These are phyloP conservation scores for Tragulus kanchil DNA, from an alignment of 2,113 vertebrate species.

Conservation along the genomic window DNA sequence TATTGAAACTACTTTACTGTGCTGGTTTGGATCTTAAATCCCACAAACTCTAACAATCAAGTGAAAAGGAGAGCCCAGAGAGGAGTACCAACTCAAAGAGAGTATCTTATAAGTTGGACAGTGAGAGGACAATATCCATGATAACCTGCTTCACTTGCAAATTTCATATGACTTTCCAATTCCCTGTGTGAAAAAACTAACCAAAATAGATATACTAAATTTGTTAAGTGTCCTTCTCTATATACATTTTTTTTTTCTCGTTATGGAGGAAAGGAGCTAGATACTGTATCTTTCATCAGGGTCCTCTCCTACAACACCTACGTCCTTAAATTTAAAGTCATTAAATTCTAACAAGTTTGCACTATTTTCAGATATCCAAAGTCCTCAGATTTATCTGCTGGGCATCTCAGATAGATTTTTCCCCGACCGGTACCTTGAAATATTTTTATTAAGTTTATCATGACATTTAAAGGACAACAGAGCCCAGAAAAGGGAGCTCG, in stretches of 20 bases:
- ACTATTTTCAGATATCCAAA: not conserved
- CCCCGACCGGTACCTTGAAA: not conserved
- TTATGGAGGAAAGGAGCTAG: not conserved
- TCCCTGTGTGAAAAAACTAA: not conserved
- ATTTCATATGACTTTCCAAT: constrained; percentile 37
- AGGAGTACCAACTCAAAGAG: not conserved
- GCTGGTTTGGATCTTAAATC: too few species aligned
- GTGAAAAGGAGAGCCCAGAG: not conserved
- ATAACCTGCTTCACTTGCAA: not conserved
- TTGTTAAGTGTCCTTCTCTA: not conserved
- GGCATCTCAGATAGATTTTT: not conserved
- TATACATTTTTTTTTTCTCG: not conserved
- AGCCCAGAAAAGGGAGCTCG: not conserved
- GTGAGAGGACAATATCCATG: fast-evolving
- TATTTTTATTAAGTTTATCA: not conserved
- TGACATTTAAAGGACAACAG: constrained; percentile 50
- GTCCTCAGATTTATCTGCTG: not conserved
- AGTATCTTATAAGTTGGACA: not conserved
- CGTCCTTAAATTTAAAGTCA: not conserved
- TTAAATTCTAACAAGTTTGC: not conserved
- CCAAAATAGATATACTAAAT: not conserved
- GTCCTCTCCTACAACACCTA: not conserved
- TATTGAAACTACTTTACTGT: constrained; percentile 37
- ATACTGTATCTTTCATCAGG: not conserved
- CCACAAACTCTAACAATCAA: not conserved